Base-by-base conservation (phyloP, 92 coral and sea anemone species). In the Porites rus region DNA sequence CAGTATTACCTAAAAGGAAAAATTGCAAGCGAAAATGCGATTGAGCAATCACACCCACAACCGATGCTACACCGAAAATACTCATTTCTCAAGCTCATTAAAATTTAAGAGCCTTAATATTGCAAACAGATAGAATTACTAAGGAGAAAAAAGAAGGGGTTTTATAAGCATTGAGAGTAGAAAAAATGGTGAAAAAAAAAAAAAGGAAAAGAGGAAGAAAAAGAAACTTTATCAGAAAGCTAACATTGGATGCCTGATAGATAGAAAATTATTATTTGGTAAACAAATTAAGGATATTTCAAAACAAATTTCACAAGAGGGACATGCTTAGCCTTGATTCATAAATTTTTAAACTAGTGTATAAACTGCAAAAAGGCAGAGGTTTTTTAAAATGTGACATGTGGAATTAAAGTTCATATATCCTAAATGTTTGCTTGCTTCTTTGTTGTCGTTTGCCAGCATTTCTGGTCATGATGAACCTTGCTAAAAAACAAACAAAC, bases 21-120 rank as follows among this genome's bases (percentile, higher is more conserved):
- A 81, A 59, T 31, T 28, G 76, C 69, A 9, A 4, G 60, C 13
- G 12, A 59, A 70, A 81, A 31, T n/a, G 59, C 76, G 86, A 74
- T 74, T 74, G 65, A 81, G 86, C 86, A 81, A 81, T 81, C 77
- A 74, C 78, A 9, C 24, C 38, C 51, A 80, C 51, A 60, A 70
- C 18, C 18, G 24, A 54, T 58, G 1, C 65, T 67, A 56, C 2
- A 31, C 60, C 53, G 70, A 28, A 51, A 24, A 13, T 24, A 54
- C 70, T 70, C 69, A 81, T 81, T 81, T 38, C 77, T 31, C 75
- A 52, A 25, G n/a, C 58, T 81, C 78, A 69, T 71, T 56, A 81
- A 81, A 81, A 56, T 81, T 70, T 10, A 81, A 31, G 68, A 81
- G n/a, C 17, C 46, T 25, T 13, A 58, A 51, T 58, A 43, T 78